phyloP scores from a whole-genome alignment of 1,140 invertebrate genomes.

The Gryon sp. region DNA sequence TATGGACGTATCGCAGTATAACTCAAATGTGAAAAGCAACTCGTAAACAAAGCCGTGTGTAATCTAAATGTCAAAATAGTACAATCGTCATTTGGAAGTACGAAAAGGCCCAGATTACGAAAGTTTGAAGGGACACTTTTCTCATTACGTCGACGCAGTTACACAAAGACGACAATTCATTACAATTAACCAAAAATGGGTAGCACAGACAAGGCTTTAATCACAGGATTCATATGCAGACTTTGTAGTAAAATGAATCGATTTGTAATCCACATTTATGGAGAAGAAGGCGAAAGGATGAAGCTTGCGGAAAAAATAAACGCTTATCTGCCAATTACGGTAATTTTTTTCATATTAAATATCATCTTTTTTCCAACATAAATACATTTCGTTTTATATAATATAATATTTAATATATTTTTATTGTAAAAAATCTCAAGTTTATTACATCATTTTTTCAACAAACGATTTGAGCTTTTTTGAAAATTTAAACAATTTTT shows the following conservation, averaged over 20 bases:
- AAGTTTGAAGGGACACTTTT: no score
- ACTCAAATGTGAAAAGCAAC: conserved; percentile 30
- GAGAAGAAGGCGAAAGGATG: conserved; percentile 86
- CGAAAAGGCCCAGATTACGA: no score
- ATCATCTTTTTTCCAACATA: no score
- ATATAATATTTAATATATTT: no score
- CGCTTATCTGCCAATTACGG: conserved; percentile 86
- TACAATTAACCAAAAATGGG: conserved; percentile 80
- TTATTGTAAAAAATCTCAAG: no score
- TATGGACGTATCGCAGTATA: conserved; percentile 18
- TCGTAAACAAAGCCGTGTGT: conserved; percentile 63
- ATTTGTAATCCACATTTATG: conserved; percentile 88
- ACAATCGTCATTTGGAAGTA: conserved; percentile 21
- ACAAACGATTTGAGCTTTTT: no score
- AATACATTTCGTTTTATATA: no score
- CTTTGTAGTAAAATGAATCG: conserved; percentile 89
- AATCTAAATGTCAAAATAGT: conserved; percentile 62
- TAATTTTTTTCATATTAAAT: conserved; percentile 71
- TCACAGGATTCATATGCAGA: conserved; percentile 88
- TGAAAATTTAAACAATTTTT: not conserved
- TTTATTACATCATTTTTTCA: no score
- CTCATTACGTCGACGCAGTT: no score
- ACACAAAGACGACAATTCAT: not conserved
- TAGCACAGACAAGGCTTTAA: conserved; percentile 86
- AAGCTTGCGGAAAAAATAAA: conserved; percentile 87